Percentiles rank a stretch among this genome's conserved stretches.
phyloP scores from a whole-genome alignment of 2,113 vertebrate genomes.

The Phrynosoma platyrhinos region DNA sequence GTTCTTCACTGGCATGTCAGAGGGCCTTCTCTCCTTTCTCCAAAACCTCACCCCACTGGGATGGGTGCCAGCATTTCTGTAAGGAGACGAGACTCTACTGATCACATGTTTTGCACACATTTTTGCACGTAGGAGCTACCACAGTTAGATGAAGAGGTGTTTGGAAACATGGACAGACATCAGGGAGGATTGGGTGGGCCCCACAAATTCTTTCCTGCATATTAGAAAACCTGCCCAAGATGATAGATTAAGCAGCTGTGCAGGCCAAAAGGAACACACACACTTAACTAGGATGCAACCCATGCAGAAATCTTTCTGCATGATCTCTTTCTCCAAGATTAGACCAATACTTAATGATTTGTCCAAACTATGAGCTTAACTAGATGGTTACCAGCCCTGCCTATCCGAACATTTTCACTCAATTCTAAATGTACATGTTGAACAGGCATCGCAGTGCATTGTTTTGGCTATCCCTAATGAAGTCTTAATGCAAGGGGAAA shows the following conservation, averaged over 20 bases:
- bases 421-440: not conserved
- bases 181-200: constrained; percentile 73
- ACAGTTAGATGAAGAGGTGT: constrained; percentile 54
- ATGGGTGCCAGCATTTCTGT: constrained; percentile 53
- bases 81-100: constrained; percentile 32
- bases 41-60: constrained; percentile 61
- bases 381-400: not conserved
- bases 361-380: constrained; percentile 32
- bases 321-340: constrained; percentile 32
- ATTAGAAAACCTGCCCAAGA: constrained; percentile 68
- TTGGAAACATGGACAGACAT: constrained; percentile 74
- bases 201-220: constrained; percentile 65
- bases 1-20: constrained; percentile 53
- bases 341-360: constrained; percentile 34
- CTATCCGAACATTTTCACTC: not conserved
- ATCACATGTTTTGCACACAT: constrained; percentile 68
- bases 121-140: constrained; percentile 75
- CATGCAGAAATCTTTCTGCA: constrained; percentile 22
- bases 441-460: not conserved
- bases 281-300: constrained; percentile 51
- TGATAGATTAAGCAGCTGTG: constrained; percentile 75
- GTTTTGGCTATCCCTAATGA: not conserved
- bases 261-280: constrained; percentile 44
- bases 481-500: not conserved
- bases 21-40: constrained; percentile 57